Evolutionary conservation across 2,113 vertebrate species (phyloP), one percentile per base, ranked within the genome.

Genomic region (Channa maculata): DNA sequence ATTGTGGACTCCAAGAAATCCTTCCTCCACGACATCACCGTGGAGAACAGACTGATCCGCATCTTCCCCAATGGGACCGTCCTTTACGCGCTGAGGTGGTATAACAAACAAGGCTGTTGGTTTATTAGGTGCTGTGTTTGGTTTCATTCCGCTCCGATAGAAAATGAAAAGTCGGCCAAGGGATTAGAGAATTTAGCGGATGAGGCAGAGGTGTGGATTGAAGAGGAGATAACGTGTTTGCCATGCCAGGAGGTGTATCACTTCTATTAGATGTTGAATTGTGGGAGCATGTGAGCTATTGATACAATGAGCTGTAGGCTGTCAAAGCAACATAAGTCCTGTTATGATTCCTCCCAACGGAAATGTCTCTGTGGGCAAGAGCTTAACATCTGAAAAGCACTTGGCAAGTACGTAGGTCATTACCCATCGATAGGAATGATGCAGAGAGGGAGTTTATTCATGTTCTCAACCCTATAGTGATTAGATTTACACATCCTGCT

Each of bases 1-100:
- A 97, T 97, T 69, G 96, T 96, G 24, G 96, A 97, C 88, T 97
- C 96, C 66, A 97, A 97, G 86, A 97, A 92, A 82, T 97, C 96
- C 71, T 97, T 97, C 87, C 95, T 97, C 80, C 96, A 96, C 70
- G 96, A 97, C 89, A 95, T 97, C 88, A 96, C 96, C 8, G 96
- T 97, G 79, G 96, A 97, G 84, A 97, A 97, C 91, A 93, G 95
- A 78, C 94, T 97, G 5, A 97, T 97, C 86, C 94, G 96, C 82
- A 97, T 97, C 92, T 97, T 97, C 64, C 96, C 96, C 62, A 97
- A 97, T 1, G 96, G 96, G 83, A 97, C 96, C 3, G 95, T 97
- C 52, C 91, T 97, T 51, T 97, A 97, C 70, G 96, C 96, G 0
- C 87, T 97, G 61, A 94, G 96, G 96, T 96, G 73, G 36, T 85